A percentile compares a stretch with the other conserved stretches of the same genome.
Evolutionary conservation across 2,797 vertebrate species (phyloP).

Genomic region (Florisuga fusca): DNA sequence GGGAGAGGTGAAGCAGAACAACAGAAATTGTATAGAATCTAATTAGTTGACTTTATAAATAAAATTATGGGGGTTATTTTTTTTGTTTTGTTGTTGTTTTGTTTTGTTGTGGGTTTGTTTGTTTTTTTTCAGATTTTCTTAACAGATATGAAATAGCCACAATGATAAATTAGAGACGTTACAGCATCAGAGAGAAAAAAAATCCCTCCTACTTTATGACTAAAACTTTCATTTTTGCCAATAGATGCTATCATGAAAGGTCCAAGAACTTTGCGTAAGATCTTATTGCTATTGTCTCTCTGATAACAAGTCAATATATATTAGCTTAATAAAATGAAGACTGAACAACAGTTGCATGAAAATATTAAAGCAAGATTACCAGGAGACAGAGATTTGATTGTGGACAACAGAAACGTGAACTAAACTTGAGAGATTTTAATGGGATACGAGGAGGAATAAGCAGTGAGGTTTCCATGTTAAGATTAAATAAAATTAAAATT

Average conservation of each 20-base stretch:
- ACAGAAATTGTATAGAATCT: not conserved
- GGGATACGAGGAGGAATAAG: not conserved
- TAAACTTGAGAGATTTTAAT: conserved; percentile 53
- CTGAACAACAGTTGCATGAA: conserved; percentile 64
- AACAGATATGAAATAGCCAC: not conserved
- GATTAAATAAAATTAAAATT: not conserved
- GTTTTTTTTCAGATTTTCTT: not conserved
- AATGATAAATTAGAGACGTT: not conserved
- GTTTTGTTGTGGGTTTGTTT: too few relatives aligned
- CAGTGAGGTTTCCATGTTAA: conserved; percentile 1
- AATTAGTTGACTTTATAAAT: not conserved
- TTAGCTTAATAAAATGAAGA: conserved; percentile 54
- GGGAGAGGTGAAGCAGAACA: not conserved
- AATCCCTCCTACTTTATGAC: not conserved
- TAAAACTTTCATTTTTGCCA: not conserved
- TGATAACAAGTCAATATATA: conserved; percentile 60
- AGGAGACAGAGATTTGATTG: conserved; percentile 9
- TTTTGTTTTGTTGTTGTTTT: too few relatives aligned
- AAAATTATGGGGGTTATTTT: not conserved
- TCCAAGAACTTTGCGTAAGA: conserved; percentile 47
- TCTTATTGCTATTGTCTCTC: conserved; percentile 61
- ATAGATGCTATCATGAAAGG: not conserved
- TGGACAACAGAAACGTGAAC: conserved; percentile 31
- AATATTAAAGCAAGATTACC: conserved; percentile 61
- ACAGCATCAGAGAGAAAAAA: not conserved